A percentile compares a stretch with the other conserved stretches of the same genome.
Evolutionary conservation across 1,140 invertebrate species (phyloP).

Genomic region (Caenorhabditis elegans): DNA sequence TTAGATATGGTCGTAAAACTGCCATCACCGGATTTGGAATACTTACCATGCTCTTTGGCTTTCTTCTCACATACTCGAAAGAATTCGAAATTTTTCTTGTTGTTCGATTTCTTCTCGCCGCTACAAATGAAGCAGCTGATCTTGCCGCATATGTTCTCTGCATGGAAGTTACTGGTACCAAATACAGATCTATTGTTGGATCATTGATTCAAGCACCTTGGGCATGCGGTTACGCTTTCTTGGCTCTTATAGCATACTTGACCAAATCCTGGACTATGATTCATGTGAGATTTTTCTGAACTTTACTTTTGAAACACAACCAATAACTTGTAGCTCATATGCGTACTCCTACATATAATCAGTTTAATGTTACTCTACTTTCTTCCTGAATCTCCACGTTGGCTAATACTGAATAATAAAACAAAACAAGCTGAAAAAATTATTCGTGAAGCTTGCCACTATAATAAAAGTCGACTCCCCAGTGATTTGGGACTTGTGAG

Average conservation of each 20-base stretch:
- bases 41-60: conserved; percentile 63
- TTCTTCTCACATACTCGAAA: conserved; percentile 59
- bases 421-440: conserved; percentile 55
- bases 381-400: conserved; percentile 47
- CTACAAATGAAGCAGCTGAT: conserved; percentile 66
- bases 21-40: conserved; percentile 59
- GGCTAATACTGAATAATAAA: conserved; percentile 49
- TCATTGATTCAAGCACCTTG: conserved; percentile 44
- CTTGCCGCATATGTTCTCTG: conserved; percentile 66
- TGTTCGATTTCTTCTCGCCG: conserved; percentile 63
- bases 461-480: conserved; percentile 56
- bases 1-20: conserved; percentile 58
- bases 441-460: conserved; percentile 60
- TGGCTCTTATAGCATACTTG: conserved; percentile 44
- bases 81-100: conserved; percentile 65
- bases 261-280: conserved; percentile 41
- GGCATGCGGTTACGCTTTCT: conserved; percentile 46
- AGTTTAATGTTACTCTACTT: conserved; percentile 42
- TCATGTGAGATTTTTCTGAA: not conserved
- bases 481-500: conserved; percentile 31
- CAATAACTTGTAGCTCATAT: conserved; percentile 35
- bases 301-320: not conserved
- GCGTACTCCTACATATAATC: conserved; percentile 31
- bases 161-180: conserved; percentile 64
- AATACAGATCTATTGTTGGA: conserved; percentile 46